Evolutionary conservation across 2,797 vertebrate species (phyloP).

Genomic region (Pipistrellus pygmaeus): DNA sequence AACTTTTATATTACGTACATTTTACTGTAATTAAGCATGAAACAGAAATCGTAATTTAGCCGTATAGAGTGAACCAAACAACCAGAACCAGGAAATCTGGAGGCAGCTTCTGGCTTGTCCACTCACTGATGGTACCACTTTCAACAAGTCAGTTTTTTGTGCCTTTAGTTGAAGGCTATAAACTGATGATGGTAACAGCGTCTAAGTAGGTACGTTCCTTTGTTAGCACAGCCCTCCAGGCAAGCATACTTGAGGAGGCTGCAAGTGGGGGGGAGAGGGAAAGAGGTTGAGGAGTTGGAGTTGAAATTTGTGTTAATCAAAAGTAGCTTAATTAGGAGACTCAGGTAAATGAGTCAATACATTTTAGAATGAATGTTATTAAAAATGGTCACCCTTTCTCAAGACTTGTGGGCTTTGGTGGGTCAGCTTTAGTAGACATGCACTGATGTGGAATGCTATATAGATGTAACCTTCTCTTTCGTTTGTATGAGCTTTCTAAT

Average conservation of each 20-base stretch:
- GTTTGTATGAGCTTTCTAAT: neutral
- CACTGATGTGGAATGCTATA: neutral
- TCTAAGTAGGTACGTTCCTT: neutral
- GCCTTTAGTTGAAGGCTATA: neutral
- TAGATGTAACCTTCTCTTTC: neutral
- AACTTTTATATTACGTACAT: neutral
- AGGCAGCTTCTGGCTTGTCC: neutral
- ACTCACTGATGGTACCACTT: neutral
- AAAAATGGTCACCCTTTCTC: neutral
- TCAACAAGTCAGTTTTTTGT: neutral
- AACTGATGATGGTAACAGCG: neutral
- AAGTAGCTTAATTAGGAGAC: neutral
- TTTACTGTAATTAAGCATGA: neutral
- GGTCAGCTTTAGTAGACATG: neutral
- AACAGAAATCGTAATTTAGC: neutral
- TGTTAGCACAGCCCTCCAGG: neutral
- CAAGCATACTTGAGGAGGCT: neutral
- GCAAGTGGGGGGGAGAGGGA: neutral
- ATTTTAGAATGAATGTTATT: conserved; percentile 26
- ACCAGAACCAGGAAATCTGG: neutral
- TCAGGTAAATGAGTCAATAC: neutral
- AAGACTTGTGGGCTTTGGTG: neutral
- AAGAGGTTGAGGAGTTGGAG: no score
- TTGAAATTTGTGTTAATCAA: neutral
- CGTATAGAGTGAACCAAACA: neutral